Base-by-base conservation (phyloP, 2,888 invertebrate genomes). In the Arctia plantaginis region DNA sequence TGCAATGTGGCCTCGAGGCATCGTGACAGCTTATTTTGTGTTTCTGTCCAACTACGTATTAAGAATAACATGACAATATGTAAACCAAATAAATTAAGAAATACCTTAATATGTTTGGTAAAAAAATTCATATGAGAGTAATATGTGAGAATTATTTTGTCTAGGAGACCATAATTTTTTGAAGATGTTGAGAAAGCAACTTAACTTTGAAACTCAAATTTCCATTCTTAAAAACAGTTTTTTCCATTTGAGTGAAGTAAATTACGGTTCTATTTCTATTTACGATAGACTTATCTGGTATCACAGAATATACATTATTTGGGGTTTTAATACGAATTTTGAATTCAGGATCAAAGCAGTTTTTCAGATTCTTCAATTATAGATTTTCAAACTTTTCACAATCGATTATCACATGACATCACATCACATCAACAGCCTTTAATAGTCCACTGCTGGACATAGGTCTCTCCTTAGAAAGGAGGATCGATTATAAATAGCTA, bases 91-190 rank as follows among this genome's bases (percentile, higher is more conserved):
- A n/a, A n/a, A n/a, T n/a, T n/a, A n/a, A n/a, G n/a, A n/a, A n/a
- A 67, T 67, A 44, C 30, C 30, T 30, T 44, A 18, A 66, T 13
- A 27, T 30, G 41, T 44, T 44, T 10, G 1, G 20, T 66, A 30
- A 66, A 44, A 44, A 66, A 30, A 44, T 66, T 44, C 66, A 44
- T 30, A 66, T 66, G 8, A 7, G 20, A 69, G 64, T 71, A 69
- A 80, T 15, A 51, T 30, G 10, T 20, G n/a, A 20, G 10, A 1
- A 41, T 12, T 41, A 41, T 41, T 41, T 41, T 41, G 12, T 35
- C 6, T 3, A 35, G 8, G 44, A 10, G n/a, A 12, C 23, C n/a
- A 8, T 23, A 10, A n/a, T 2, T 10, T 55, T n/a, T 55, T 55
- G 51, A 12, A 23, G n/a, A 55, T 20, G n/a, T 23, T 55, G 10